A percentile compares a stretch with the other conserved stretches of the same genome.
These are phyloP conservation scores for Climacteris rufus DNA, from an alignment of 2,113 vertebrate species.

Conservation along the genomic window DNA sequence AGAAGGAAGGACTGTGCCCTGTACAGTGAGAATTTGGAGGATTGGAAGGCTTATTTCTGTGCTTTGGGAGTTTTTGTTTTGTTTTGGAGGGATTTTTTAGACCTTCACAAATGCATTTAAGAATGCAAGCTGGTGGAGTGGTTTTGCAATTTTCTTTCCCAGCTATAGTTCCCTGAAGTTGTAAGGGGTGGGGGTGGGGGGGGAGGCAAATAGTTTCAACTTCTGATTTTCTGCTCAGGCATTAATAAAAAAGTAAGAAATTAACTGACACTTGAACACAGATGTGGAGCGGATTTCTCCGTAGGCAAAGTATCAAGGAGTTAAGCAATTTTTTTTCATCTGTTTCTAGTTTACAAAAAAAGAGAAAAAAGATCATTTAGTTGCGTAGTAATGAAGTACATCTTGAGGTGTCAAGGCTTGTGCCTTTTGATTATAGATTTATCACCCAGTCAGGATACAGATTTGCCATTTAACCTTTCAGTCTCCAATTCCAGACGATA, in stretches of 20 bases:
- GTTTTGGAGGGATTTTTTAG: neutral
- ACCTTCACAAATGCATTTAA: neutral
- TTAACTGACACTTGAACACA: constrained; percentile 38
- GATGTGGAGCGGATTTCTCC: constrained; percentile 46
- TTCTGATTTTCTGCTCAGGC: constrained; percentile 3
- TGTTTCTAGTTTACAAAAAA: constrained; percentile 68
- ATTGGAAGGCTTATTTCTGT: neutral
- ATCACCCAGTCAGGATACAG: constrained; percentile 71
- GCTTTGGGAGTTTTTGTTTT: neutral
- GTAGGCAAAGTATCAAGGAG: constrained; percentile 33
- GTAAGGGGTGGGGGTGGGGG: neutral
- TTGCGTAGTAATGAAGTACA: constrained; percentile 68
- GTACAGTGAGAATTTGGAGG: neutral
- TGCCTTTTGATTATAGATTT: constrained; percentile 75
- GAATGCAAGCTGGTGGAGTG: neutral
- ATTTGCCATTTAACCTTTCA: constrained; percentile 73
- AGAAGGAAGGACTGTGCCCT: neutral
- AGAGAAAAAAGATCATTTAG: constrained; percentile 26
- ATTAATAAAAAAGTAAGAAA: constrained; percentile 60
- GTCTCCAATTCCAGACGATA: constrained; percentile 67
- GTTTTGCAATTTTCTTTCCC: neutral
- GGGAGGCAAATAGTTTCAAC: constrained; percentile 14
- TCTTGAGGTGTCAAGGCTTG: constrained; percentile 66
- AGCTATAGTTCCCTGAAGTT: neutral
- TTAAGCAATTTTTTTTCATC: constrained; percentile 54